phyloP scores from a whole-genome alignment of 92 coral and sea anemone species.

The Nematostella vectensis region DNA sequence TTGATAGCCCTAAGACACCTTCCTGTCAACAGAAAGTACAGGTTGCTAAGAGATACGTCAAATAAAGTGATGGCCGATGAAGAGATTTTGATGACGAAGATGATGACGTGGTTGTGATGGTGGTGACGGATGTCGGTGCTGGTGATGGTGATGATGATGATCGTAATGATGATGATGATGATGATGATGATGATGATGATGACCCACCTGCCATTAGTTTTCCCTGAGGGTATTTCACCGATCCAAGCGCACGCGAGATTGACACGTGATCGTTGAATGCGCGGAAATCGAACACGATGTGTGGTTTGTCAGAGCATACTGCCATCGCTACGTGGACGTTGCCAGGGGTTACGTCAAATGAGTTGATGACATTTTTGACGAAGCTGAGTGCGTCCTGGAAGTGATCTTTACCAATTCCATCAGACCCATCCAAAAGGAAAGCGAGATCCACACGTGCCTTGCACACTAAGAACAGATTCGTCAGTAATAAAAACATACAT shows the following conservation, averaged over 20 bases:
- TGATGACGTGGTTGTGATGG: too few species aligned
- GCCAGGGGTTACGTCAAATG: conserved; percentile 49
- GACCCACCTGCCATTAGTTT: conserved; percentile 36
- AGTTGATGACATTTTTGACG: conserved; percentile 33
- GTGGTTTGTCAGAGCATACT: conserved; percentile 46
- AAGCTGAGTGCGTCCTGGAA: conserved; percentile 38
- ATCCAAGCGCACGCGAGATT: conserved; percentile 43
- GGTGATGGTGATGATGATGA: too few species aligned
- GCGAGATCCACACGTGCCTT: conserved; percentile 62
- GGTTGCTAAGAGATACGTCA: too few species aligned
- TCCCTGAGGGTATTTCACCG: conserved; percentile 38
- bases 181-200: too few species aligned
- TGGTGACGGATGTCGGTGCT: too few species aligned
- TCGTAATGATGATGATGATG: too few species aligned
- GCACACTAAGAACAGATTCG: conserved; percentile 29
- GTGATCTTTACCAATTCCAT: conserved; percentile 17
- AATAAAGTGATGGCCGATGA: too few species aligned
- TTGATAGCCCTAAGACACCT: conserved; percentile 53
- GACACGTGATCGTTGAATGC: conserved; percentile 43
- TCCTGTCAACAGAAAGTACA: conserved; percentile 23
- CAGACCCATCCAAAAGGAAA: conserved; percentile 65
- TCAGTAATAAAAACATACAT: too few species aligned
- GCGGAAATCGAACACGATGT: conserved; percentile 47
- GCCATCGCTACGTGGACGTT: conserved; percentile 57
- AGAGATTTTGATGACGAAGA: too few species aligned